Percentiles rank a stretch among this genome's conserved stretches.
Evolutionary conservation across 2,113 vertebrate species (phyloP).

Genomic region (Penelope pileata): DNA sequence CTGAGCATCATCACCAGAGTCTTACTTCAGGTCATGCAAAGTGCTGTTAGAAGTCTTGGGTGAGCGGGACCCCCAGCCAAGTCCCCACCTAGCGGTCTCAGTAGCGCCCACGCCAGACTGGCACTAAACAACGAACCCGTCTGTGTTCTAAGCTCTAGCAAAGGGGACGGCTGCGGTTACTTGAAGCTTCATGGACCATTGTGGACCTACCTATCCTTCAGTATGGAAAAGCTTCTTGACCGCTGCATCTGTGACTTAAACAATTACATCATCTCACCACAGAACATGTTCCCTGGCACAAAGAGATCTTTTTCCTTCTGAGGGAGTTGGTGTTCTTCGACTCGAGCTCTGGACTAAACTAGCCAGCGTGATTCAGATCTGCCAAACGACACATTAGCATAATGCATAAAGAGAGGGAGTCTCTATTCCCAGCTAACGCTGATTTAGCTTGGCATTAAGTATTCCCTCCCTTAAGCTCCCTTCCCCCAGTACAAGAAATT

Average conservation of each 20-base stretch:
- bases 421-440: slow-evolving; percentile 65
- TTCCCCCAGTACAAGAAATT: slow-evolving; percentile 1
- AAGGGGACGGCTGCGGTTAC: background rate
- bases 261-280: slow-evolving; percentile 73
- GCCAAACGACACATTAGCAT: slow-evolving; percentile 73
- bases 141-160: background rate
- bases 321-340: slow-evolving; percentile 71
- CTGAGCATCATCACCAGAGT: background rate
- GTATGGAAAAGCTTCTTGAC: slow-evolving; percentile 6
- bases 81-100: background rate
- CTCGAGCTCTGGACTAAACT: slow-evolving; percentile 56
- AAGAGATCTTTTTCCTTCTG: slow-evolving; percentile 71
- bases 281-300: slow-evolving; percentile 69
- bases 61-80: too few species aligned
- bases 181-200: background rate
- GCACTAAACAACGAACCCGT: background rate
- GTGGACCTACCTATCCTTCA: slow-evolving; percentile 10
- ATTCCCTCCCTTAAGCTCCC: background rate
- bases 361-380: slow-evolving; percentile 68
- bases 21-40: background rate
- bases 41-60: background rate
- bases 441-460: slow-evolving; percentile 59
- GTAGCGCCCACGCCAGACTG: background rate
- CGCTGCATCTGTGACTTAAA: slow-evolving; percentile 17
- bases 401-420: slow-evolving; percentile 55